Percentiles rank a stretch among this genome's conserved stretches.
Evolutionary conservation across 2,797 vertebrate species (phyloP).

Genomic region (Apogon hyalosoma): DNA sequence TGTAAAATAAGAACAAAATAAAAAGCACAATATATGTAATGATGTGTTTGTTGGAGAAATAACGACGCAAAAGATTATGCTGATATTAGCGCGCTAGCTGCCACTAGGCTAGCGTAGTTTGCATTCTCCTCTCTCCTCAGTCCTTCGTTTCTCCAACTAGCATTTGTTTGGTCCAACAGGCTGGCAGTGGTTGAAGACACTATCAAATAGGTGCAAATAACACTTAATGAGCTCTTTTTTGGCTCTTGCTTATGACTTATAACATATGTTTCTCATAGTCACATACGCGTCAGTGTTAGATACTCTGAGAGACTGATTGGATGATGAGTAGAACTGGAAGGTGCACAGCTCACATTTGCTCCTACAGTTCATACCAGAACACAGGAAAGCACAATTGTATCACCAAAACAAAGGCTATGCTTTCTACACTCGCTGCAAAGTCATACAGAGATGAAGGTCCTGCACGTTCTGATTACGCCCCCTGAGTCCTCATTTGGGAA

Average conservation of each 20-base stretch:
- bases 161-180: slow-evolving; percentile 18
- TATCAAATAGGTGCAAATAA: slow-evolving; percentile 2
- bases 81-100: slow-evolving; percentile 2
- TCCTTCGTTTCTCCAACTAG: not conserved
- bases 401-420: slow-evolving; percentile 18
- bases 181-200: not conserved
- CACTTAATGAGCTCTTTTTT: not conserved
- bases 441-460: no score
- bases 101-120: not conserved
- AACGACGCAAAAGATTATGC: not conserved
- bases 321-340: slow-evolving; percentile 7
- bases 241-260: slow-evolving; percentile 10
- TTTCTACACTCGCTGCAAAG: slow-evolving; percentile 12
- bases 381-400: slow-evolving; percentile 17
- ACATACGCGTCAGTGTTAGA: slow-evolving; percentile 8
- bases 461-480: no score
- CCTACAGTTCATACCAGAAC: slow-evolving; percentile 15
- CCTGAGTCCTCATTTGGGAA: no score
- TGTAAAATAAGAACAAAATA: slow-evolving; percentile 3
- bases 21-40: not conserved
- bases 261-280: slow-evolving; percentile 26
- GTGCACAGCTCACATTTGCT: slow-evolving; percentile 27
- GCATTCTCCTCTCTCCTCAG: not conserved
- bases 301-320: slow-evolving; percentile 7
- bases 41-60: not conserved